Evolutionary conservation across 2,888 invertebrate genomes (phyloP).

Genomic region (Congeria kusceri): DNA sequence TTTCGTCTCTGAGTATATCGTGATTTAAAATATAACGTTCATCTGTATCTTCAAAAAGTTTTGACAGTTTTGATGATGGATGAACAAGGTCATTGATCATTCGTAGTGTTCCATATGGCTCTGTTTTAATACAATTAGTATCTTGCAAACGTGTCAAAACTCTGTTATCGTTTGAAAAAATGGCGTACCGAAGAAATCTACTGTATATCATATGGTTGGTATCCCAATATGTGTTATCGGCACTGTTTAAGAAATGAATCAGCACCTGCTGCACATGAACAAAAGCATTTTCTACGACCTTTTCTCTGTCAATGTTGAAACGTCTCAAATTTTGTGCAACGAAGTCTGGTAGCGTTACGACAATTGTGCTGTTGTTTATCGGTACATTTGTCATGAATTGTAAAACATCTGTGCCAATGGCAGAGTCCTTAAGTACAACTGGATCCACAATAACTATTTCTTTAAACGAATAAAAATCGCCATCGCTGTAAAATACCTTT

Average conservation of each 20-base stretch:
- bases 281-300: too few species aligned
- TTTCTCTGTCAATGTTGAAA: too few species aligned
- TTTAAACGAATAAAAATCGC: slow-evolving; percentile 28
- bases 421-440: not conserved
- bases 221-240: slow-evolving; percentile 9
- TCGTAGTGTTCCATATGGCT: slow-evolving; percentile 65
- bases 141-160: slow-evolving; percentile 15
- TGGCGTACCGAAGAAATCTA: not conserved
- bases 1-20: slow-evolving; percentile 13
- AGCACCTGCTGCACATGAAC: not conserved
- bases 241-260: slow-evolving; percentile 5
- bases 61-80: slow-evolving; percentile 59
- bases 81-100: slow-evolving; percentile 70
- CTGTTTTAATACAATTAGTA: slow-evolving; percentile 69
- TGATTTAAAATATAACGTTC: slow-evolving; percentile 68
- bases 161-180: not conserved
- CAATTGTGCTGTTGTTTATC: too few species aligned
- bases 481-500: slow-evolving; percentile 17
- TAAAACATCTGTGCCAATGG: too few species aligned
- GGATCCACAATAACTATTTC: slow-evolving; percentile 49
- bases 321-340: too few species aligned
- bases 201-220: not conserved
- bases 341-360: too few species aligned
- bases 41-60: slow-evolving; percentile 69
- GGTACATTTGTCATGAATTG: too few species aligned